These are phyloP conservation scores for Vultur gryphus DNA, from an alignment of 2,797 vertebrate genomes.

Conservation along the genomic window DNA sequence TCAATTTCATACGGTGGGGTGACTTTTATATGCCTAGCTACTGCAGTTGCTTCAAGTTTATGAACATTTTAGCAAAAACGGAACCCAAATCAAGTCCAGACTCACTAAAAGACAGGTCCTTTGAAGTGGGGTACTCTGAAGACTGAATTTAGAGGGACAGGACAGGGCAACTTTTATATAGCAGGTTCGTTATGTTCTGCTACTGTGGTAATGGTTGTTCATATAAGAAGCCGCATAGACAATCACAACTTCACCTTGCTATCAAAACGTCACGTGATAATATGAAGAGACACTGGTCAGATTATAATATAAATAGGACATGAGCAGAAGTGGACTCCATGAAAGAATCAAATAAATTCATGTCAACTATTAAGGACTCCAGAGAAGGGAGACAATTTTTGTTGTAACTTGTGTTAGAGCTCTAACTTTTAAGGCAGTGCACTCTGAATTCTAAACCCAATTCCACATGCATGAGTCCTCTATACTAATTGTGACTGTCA, in stretches of 20 bases:
- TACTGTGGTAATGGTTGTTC: not conserved
- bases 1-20: not conserved
- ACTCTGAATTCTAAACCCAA: not conserved
- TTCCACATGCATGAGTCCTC: not conserved
- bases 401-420: not conserved
- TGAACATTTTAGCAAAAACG: not conserved
- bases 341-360: not conserved
- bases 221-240: not conserved
- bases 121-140: not conserved
- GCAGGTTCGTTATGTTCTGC: not conserved
- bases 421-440: not conserved
- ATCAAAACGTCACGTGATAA: accelerated
- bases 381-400: not conserved
- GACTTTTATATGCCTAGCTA: not conserved
- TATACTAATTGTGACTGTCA: not conserved
- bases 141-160: not conserved
- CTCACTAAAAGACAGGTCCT: not conserved
- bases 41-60: not conserved
- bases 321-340: not conserved
- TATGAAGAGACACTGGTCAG: not conserved
- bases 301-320: not conserved
- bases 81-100: not conserved
- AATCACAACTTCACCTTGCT: not conserved
- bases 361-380: not conserved
- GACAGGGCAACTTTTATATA: not conserved